phyloP scores from a whole-genome alignment of 2,888 invertebrate genomes.

The Apotomis turbidana region DNA sequence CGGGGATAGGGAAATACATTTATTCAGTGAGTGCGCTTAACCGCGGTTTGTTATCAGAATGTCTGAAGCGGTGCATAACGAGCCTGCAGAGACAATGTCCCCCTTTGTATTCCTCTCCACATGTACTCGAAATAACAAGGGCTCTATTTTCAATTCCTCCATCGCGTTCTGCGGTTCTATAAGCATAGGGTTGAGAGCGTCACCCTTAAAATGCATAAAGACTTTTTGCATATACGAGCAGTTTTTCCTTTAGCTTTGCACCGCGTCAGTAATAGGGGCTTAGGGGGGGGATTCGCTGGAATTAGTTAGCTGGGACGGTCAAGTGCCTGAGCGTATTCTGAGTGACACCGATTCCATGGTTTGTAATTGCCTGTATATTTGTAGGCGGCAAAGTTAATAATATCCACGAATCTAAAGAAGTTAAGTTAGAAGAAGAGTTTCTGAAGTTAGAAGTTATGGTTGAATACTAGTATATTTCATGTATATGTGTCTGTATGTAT shows the following conservation, averaged over 20 bases:
- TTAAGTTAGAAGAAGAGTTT: no score
- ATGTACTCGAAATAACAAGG: constrained; percentile 81
- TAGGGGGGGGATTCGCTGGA: constrained; percentile 36
- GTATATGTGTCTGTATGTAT: no score
- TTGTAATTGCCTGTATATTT: neutral
- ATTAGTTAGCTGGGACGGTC: constrained; percentile 35
- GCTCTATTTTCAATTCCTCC: constrained; percentile 80
- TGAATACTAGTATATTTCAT: no score
- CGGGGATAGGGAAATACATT: constrained; percentile 50
- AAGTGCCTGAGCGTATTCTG: constrained; percentile 7
- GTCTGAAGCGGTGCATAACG: constrained; percentile 77
- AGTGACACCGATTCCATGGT: constrained; percentile 20
- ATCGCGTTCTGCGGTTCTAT: constrained; percentile 65
- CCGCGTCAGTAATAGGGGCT: constrained; percentile 50
- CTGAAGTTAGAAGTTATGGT: no score
- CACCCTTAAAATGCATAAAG: constrained; percentile 69
- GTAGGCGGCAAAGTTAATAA: no score
- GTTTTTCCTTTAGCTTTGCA: constrained; percentile 56
- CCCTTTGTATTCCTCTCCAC: constrained; percentile 79
- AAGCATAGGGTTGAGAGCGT: constrained; percentile 55
- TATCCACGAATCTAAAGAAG: no score
- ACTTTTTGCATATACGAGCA: constrained; percentile 67
- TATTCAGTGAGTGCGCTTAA: constrained; percentile 52
- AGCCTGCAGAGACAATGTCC: constrained; percentile 74
- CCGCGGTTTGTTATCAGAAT: constrained; percentile 77